Base-by-base conservation (phyloP, 1,140 invertebrate genomes). In the Bathynomus jamesi region DNA sequence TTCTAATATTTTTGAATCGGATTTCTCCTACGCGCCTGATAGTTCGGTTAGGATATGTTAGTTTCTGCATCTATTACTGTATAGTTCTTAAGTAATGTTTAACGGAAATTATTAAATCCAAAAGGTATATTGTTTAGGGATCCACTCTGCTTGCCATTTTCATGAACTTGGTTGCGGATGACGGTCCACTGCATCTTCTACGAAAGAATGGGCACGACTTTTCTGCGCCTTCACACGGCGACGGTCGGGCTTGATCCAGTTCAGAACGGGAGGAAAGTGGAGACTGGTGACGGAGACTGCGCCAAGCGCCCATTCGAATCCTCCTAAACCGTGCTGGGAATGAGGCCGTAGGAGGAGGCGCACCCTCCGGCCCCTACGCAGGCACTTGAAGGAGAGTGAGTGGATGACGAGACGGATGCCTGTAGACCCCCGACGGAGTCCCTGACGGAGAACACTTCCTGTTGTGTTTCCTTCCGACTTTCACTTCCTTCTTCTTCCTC, bases 251-350 rank as follows among this genome's bases (percentile, higher is more conserved):
- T 64, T 64, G 25, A 28, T 27, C 17, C 62, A 28, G 24, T 64
- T 64, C 17, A n/a, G 31, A 30, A 30, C 60, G 21, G 28, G 30
- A 5, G 21, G 21, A 30, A 21, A 30, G 17, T 32, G 21, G 29
- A 28, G 21, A 24, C 24, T 21, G 24, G 28, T 61, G n/a, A 11
- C 68, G 11, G 29, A 28, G 25, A n/a, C 53, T 62, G 17, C 62
- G 53, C 3, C 28, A 17, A 53, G 17, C 31, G 29, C 28, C 31
- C 53, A 21, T 65, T 32, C 28, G 61, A 28, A 25, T 7, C 17
- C 62, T 63, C 68, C 65, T 74, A 74, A 28, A 74, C 73, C 31
- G 69, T 74, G 69, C 73, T 74, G 29, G 73, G 73, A 32, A 53
- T 74, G 60, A 74, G 73, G 67, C 67, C 67, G 28, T 66, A 67